Percentiles rank a stretch among this genome's conserved stretches.
These are phyloP conservation scores for Alloplasta piceator DNA, from an alignment of 2,888 invertebrate species.

Conservation along the genomic window DNA sequence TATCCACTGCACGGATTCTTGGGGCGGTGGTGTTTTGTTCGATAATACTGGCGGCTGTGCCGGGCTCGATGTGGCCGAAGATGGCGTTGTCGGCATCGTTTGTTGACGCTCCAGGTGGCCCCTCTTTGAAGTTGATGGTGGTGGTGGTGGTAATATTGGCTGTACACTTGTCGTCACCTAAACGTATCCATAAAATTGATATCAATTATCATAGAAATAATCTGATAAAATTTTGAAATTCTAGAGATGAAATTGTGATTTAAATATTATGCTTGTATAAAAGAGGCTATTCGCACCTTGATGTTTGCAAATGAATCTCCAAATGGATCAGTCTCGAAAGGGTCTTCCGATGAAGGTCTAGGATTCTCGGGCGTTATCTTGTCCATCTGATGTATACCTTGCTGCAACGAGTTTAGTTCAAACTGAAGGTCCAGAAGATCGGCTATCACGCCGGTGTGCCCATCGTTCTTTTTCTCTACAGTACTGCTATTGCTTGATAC, in stretches of 20 bases:
- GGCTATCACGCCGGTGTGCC: conserved; percentile 88
- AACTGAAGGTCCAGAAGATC: conserved; percentile 95
- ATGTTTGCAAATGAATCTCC: conserved; percentile 89
- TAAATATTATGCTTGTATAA: not conserved
- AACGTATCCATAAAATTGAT: conserved; percentile 30
- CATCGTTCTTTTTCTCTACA: conserved; percentile 77
- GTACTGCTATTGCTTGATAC: conserved; percentile 67
- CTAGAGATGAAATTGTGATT: too few species aligned
- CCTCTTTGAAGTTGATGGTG: conserved; percentile 79
- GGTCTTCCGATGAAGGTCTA: conserved; percentile 85
- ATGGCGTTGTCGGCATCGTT: conserved; percentile 74
- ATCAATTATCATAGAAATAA: conserved; percentile 2
- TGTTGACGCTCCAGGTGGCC: conserved; percentile 80
- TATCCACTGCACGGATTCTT: conserved; percentile 82
- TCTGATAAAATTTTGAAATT: conserved; percentile 8
- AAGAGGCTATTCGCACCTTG: conserved; percentile 72
- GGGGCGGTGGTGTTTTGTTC: conserved; percentile 77
- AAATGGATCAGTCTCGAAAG: conserved; percentile 87
- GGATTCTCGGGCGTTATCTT: conserved; percentile 90
- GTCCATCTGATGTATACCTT: conserved; percentile 95
- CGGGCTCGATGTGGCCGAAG: conserved; percentile 79
- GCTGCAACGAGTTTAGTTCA: conserved; percentile 92
- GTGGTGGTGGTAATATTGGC: conserved; percentile 81
- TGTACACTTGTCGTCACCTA: conserved; percentile 79
- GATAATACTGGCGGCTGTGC: conserved; percentile 72